Percentiles rank a stretch among this genome's conserved stretches.
These are phyloP conservation scores for Rhagonycha fulva DNA, from an alignment of 2,888 invertebrate genomes.

Conservation along the genomic window DNA sequence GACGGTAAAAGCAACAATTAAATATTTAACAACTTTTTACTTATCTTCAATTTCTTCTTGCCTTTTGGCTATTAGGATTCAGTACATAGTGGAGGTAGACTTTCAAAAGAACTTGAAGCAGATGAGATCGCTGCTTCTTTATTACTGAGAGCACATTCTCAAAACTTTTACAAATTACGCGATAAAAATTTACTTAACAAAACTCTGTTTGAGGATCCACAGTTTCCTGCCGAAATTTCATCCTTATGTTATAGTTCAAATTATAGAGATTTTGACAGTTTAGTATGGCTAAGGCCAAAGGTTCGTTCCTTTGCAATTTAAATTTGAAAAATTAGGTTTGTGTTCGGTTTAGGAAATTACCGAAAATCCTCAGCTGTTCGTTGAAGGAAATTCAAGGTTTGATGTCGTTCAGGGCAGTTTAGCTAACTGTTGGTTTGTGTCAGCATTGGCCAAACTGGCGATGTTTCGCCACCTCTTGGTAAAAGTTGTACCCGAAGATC, in stretches of 20 bases:
- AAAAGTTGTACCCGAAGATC: conserved; percentile 95
- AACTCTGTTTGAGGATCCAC: conserved; percentile 86
- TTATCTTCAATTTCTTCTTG: not conserved
- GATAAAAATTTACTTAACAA: conserved; percentile 75
- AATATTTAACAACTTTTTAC: too few species aligned
- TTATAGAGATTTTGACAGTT: too few species aligned
- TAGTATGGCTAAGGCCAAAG: conserved; percentile 89
- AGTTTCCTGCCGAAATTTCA: conserved; percentile 72
- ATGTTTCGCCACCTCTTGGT: conserved; percentile 85
- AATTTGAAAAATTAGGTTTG: not conserved
- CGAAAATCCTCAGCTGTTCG: conserved; percentile 73
- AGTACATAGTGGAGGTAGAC: too few species aligned
- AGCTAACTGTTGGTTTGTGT: conserved; percentile 95
- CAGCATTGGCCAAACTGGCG: conserved; percentile 93
- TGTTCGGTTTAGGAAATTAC: conserved; percentile 73
- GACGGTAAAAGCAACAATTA: too few species aligned
- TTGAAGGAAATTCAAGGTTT: conserved; percentile 94
- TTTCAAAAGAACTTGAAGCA: too few species aligned
- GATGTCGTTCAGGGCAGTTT: conserved; percentile 97
- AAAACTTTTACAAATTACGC: conserved; percentile 68
- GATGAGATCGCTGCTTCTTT: conserved; percentile 79
- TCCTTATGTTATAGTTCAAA: conserved; percentile 86
- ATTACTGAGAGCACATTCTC: conserved; percentile 56
- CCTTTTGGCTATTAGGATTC: not conserved
- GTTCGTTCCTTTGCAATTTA: conserved; percentile 58